phyloP scores from a whole-genome alignment of 2,113 vertebrate genomes.

The Thryonomys swinderianus region DNA sequence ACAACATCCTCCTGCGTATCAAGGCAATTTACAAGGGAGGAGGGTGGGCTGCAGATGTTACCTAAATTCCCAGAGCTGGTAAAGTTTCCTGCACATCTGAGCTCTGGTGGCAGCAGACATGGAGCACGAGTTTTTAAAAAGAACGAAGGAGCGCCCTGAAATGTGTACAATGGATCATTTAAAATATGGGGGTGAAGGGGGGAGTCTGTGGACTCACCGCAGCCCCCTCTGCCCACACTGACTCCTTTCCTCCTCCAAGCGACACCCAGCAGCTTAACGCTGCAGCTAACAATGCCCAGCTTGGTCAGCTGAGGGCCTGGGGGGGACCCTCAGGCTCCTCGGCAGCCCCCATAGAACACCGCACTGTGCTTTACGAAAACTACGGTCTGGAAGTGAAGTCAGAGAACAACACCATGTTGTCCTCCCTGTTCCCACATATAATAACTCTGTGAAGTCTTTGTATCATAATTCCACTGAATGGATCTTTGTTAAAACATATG shows the following conservation, averaged over 20 bases:
- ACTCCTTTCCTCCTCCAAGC: background rate
- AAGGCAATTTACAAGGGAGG: background rate
- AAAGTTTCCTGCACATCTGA: background rate
- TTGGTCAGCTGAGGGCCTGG: background rate
- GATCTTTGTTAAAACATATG: background rate
- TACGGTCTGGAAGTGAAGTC: background rate
- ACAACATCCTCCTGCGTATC: constrained; percentile 35
- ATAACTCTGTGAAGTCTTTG: background rate
- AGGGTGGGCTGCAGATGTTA: background rate
- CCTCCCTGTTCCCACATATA: background rate
- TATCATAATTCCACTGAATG: background rate
- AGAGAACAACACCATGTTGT: background rate
- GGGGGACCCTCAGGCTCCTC: background rate
- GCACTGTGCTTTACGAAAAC: background rate
- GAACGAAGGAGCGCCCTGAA: background rate
- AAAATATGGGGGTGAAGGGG: background rate
- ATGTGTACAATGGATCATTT: background rate
- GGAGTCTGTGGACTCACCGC: background rate
- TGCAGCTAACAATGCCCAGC: background rate
- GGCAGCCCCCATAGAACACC: background rate
- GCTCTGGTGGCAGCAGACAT: background rate
- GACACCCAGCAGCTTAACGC: background rate
- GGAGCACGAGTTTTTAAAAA: background rate
- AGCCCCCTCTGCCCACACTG: background rate
- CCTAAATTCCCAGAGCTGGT: background rate